Evolutionary conservation across 2,113 vertebrate genomes (phyloP), one percentile per base, ranked within the genome.

Genomic region (Pungitius pungitius): DNA sequence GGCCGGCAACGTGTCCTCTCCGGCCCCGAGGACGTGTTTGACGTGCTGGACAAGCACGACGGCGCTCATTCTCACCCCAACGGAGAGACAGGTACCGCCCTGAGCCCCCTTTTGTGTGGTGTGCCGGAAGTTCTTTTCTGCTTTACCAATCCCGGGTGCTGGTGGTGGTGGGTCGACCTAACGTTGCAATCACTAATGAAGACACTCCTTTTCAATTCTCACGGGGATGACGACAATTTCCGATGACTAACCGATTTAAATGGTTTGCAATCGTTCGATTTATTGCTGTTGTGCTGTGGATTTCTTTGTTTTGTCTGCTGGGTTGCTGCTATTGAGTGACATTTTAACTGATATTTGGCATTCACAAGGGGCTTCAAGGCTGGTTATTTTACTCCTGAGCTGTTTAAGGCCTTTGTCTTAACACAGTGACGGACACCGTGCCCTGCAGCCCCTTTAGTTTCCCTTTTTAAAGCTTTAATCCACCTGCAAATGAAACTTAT

Each of bases 11-110:
- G 60, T 4, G 47, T 85, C 47, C 73, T 73, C 22, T 91, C 90
- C 10, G 71, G 51, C 63, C 81, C 85, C 1, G 83, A 82, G 18
- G 91, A 94, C 0, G 88, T 90, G 69, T 91, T 93, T 82, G 85
- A 87, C 10, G 89, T 82, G 51, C 76, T 30, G 43, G 62, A 49
- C 8, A 18, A 13, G 62, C 49, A 82, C 8, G 62, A 67, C 51
- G 82, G 90, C 66, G 78, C 64, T 82, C 77, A 77, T 55, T 77
- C 83, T 57, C 83, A 43, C 37, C 68, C 67, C 70, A 85, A 42
- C 61, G 80, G 6, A 52, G 90, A 93, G 51, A 70, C 95, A 99
- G 97, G 97, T 98, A 99, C 94, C 90, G 47, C 59, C 69, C 75
- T 30, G 75, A 80, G 74, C 63, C 73, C 33, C 51, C 64, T 49